These are phyloP conservation scores for Pseudochirops cupreus DNA, from an alignment of 2,797 vertebrate genomes.

Conservation along the genomic window DNA sequence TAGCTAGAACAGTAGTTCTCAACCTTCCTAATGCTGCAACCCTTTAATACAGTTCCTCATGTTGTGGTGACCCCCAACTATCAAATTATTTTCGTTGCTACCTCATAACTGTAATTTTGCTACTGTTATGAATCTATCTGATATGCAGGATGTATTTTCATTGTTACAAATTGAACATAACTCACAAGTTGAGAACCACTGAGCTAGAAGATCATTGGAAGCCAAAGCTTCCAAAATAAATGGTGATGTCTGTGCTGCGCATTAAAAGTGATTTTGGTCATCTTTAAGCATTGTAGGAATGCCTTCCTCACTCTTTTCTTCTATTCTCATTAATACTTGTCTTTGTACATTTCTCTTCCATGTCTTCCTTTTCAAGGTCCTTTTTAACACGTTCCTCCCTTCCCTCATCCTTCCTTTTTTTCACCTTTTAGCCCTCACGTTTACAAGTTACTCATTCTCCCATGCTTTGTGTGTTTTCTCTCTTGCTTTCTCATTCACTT, in stretches of 20 bases:
- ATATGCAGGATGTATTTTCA: too few species aligned
- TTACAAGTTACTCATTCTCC: background rate
- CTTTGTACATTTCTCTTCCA: background rate
- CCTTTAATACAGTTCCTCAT: too few species aligned
- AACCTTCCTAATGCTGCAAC: too few species aligned
- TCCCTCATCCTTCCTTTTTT: background rate
- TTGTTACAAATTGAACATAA: too few species aligned
- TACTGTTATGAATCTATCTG: too few species aligned
- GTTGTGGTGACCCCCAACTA: too few species aligned
- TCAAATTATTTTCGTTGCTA: too few species aligned
- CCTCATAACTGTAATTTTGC: too few species aligned
- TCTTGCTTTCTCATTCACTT: background rate
- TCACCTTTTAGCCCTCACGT: background rate
- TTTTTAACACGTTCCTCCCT: background rate
- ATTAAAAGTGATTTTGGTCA: background rate
- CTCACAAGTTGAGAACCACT: background rate
- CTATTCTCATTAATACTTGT: background rate
- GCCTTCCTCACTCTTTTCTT: background rate
- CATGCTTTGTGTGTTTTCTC: background rate
- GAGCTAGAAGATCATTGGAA: background rate
- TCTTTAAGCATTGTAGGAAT: background rate
- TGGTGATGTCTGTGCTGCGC: fast-evolving
- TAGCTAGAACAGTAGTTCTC: too few species aligned
- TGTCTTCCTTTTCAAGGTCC: background rate
- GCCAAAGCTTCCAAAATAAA: background rate